These are phyloP conservation scores for Garrulus glandarius DNA, from an alignment of 2,797 vertebrate genomes.

Conservation along the genomic window DNA sequence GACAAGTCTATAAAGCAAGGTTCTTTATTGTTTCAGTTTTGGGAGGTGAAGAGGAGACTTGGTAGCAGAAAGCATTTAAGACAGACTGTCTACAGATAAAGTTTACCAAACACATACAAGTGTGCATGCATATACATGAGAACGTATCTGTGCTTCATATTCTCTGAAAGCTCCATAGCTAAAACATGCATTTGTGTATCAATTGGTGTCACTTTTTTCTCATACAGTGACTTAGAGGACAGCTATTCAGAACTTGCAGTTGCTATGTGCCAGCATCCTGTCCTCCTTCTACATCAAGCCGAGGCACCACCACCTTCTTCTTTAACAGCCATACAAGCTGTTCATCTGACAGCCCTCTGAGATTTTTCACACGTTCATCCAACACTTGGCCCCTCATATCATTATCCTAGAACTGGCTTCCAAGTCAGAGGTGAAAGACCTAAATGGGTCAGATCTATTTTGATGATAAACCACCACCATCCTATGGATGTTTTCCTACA, in stretches of 20 bases:
- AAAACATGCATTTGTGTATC: not conserved
- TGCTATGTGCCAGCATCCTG: not conserved
- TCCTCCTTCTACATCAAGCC: not conserved
- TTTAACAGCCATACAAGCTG: not conserved
- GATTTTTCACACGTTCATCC: not conserved
- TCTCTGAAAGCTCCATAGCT: not conserved
- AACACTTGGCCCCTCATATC: not conserved
- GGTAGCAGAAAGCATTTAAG: not conserved
- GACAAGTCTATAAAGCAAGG: not conserved
- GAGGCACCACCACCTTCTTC: not conserved
- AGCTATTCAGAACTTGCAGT: not conserved
- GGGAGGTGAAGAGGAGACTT: not conserved
- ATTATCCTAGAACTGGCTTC: not conserved
- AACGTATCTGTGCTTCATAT: not conserved
- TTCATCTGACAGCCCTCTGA: not conserved
- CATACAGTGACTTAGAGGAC: not conserved
- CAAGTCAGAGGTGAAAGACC: not conserved
- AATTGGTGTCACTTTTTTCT: not conserved
- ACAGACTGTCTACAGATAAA: not conserved
- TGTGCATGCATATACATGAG: accelerated
- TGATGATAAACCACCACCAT: not conserved
- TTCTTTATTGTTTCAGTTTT: not conserved
- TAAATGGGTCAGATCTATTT: not conserved
- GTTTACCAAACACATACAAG: not conserved
- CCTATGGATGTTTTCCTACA: not conserved